phyloP scores from a whole-genome alignment of 2,888 invertebrate genomes.

The Agriopis marginaria region DNA sequence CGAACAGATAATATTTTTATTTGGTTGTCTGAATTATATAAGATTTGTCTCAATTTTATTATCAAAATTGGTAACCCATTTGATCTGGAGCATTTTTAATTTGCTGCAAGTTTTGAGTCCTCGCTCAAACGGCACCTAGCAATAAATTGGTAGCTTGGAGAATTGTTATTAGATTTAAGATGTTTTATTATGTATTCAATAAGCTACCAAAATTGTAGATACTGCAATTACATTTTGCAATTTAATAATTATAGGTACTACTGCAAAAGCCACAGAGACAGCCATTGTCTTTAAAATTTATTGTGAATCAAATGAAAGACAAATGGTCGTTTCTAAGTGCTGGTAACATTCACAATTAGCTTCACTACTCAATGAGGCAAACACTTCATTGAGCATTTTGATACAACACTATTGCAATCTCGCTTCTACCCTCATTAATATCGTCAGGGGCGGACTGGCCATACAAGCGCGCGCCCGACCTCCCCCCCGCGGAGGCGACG shows the following conservation, averaged over 20 bases:
- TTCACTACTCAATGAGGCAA: constrained; percentile 75
- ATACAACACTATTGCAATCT: constrained; percentile 82
- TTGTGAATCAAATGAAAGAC: constrained; percentile 36
- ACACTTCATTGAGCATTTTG: constrained; percentile 78
- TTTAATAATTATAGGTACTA: constrained; percentile 54
- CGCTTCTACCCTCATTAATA: constrained; percentile 87
- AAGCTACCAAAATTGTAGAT: constrained; percentile 67
- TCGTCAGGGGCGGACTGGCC: constrained; percentile 87
- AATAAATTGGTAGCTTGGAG: constrained; percentile 62
- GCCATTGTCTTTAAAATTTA: constrained; percentile 47
- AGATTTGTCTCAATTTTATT: constrained; percentile 67
- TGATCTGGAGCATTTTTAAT: constrained; percentile 53
- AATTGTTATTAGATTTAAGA: constrained; percentile 30
- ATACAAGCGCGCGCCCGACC: constrained; percentile 86
- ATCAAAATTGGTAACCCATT: constrained; percentile 56
- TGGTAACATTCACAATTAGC: constrained; percentile 77
- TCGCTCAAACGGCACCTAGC: constrained; percentile 59
- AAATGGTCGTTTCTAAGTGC: constrained; percentile 60
- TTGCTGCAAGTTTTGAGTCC: constrained; percentile 45
- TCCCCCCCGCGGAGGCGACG: constrained; percentile 86
- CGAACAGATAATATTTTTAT: constrained; percentile 71
- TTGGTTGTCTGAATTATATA: constrained; percentile 78
- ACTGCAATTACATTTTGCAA: constrained; percentile 66
- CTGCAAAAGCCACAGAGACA: constrained; percentile 59
- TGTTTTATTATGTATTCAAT: constrained; percentile 43